Conservation (phyloP, 2,797 vertebrate genomes). For the Rachycentron canadum region DNA sequence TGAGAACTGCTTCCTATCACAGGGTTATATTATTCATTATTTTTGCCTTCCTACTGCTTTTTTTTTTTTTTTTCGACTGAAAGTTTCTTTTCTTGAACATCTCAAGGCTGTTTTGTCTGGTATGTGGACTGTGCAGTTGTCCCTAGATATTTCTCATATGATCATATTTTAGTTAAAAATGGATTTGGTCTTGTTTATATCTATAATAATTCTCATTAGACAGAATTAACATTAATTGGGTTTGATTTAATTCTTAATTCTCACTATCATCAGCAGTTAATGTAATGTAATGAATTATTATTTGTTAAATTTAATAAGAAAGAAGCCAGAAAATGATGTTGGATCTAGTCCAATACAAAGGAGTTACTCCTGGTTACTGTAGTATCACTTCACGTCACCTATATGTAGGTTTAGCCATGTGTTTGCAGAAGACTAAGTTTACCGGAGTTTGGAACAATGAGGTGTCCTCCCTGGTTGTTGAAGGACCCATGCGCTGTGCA, state of each 20-base stretch:
- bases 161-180: background rate
- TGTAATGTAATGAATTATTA: background rate
- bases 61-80: too few relatives aligned
- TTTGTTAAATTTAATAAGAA: background rate
- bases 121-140: background rate
- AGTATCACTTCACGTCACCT: background rate
- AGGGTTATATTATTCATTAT: constrained; percentile 51
- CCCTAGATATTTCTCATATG: background rate
- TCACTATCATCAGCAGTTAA: background rate
- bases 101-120: constrained; percentile 4
- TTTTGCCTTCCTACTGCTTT: constrained; percentile 38
- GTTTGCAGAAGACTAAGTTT: constrained; percentile 31
- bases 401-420: background rate
- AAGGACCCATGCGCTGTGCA: constrained; percentile 94
- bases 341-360: background rate
- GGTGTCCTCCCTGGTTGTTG: constrained; percentile 94
- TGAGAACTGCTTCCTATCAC: constrained; percentile 53
- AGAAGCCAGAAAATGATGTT: background rate
- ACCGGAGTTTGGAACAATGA: constrained; percentile 95
- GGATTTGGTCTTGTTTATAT: background rate
- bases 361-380: background rate
- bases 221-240: background rate
- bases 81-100: constrained; percentile 27
- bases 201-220: background rate
- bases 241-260: background rate